Evolutionary conservation across 2,113 vertebrate genomes (phyloP).

Genomic region (Python bivittatus): DNA sequence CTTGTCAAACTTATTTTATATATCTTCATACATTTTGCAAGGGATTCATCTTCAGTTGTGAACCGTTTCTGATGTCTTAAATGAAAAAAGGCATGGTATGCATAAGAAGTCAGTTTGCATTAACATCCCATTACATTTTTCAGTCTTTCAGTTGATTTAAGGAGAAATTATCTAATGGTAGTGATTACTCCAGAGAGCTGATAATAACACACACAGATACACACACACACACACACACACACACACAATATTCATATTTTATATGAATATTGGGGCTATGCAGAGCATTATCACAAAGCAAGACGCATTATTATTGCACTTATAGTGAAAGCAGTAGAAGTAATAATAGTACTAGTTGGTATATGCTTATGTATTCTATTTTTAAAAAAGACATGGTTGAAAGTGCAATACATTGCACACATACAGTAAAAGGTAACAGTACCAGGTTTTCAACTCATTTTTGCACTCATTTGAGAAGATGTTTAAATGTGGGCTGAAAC

Average conservation of each 20-base stretch:
- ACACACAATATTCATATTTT: not conserved
- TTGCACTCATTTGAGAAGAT: not conserved
- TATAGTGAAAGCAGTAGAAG: not conserved
- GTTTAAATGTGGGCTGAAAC: not conserved
- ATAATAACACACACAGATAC: not conserved
- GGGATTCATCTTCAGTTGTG: not conserved
- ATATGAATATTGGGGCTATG: not conserved
- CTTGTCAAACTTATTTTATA: not conserved
- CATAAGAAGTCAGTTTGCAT: not conserved
- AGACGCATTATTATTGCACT: not conserved
- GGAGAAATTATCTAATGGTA: not conserved
- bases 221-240: not conserved
- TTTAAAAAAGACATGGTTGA: not conserved
- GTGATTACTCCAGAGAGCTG: not conserved
- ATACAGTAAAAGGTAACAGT: not conserved
- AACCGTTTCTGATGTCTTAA: not conserved
- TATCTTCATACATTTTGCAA: not conserved
- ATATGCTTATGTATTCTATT: not conserved
- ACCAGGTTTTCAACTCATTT: not conserved
- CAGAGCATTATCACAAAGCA: not conserved
- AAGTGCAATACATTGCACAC: not conserved
- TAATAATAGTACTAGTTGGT: not conserved
- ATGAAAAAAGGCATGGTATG: not conserved
- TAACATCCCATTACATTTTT: not conserved
- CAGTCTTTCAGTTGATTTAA: not conserved